A percentile compares a stretch with the other conserved stretches of the same genome.
Evolutionary conservation across 2,888 invertebrate species (phyloP).

Genomic region (Agrochola lychnidis): DNA sequence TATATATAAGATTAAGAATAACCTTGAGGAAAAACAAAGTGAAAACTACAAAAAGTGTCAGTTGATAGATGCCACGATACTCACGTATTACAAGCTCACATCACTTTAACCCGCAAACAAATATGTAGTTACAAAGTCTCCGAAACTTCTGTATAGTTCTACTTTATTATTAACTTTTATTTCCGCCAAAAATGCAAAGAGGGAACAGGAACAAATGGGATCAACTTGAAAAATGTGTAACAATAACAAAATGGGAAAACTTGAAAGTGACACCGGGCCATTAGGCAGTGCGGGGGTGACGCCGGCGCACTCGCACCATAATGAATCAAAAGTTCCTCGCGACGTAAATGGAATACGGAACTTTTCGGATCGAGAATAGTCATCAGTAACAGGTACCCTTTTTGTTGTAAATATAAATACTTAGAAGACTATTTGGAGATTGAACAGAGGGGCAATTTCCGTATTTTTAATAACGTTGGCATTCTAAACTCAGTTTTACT

Average conservation of each 20-base stretch:
- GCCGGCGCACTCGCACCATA: constrained; percentile 68
- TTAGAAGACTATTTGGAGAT: neutral
- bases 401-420: too few species aligned
- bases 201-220: constrained; percentile 80
- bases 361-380: constrained; percentile 65
- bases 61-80: constrained; percentile 30
- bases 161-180: constrained; percentile 78
- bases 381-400: constrained; percentile 57
- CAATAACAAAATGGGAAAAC: constrained; percentile 84
- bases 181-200: constrained; percentile 72
- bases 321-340: constrained; percentile 81
- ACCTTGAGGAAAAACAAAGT: constrained; percentile 11
- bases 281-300: constrained; percentile 76
- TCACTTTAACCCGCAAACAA: constrained; percentile 40
- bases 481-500: too few species aligned
- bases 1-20: too few species aligned
- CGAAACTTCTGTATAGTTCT: constrained; percentile 70
- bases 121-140: constrained; percentile 51
- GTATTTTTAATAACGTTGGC: neutral
- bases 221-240: constrained; percentile 83
- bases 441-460: neutral
- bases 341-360: constrained; percentile 73
- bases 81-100: constrained; percentile 35
- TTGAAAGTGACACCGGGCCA: constrained; percentile 83
- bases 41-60: constrained; percentile 44